A percentile compares a stretch with the other conserved stretches of the same genome.
Conservation (phyloP, 2,113 vertebrate species). For the Hippocampus barbouri region DNA sequence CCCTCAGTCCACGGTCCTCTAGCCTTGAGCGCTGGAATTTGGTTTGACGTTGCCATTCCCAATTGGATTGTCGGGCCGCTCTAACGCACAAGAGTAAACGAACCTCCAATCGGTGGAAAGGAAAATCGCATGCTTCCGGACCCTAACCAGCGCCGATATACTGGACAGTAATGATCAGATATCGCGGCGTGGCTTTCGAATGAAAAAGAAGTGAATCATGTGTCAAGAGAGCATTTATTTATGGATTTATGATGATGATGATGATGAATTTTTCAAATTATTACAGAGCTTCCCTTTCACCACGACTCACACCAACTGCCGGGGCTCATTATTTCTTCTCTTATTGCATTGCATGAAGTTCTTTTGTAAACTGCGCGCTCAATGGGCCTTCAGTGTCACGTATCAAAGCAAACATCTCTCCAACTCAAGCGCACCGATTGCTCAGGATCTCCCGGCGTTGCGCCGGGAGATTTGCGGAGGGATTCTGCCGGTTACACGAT, state of each 20-base stretch:
- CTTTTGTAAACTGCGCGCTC: background rate
- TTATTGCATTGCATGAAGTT: background rate
- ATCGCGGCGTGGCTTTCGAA: background rate
- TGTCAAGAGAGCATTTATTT: background rate
- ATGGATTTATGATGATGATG: no score
- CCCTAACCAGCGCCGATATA: background rate
- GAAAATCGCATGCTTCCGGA: background rate
- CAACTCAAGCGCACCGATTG: background rate
- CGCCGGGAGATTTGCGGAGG: background rate
- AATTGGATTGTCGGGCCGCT: background rate
- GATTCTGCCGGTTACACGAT: background rate
- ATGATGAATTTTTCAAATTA: background rate
- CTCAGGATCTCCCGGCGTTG: background rate
- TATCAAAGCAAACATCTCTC: background rate
- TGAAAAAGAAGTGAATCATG: background rate
- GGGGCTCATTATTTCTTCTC: background rate
- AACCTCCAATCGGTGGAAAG: background rate
- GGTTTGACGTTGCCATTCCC: background rate
- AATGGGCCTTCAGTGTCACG: background rate
- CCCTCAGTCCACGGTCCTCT: constrained; percentile 82
- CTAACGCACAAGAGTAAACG: background rate
- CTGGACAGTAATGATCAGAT: background rate
- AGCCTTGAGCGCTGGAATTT: constrained; percentile 32
- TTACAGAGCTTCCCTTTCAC: background rate
- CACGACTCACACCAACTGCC: background rate